Evolutionary conservation across 2,797 vertebrate species (phyloP).

Genomic region (Periophthalmus magnuspinnatus): DNA sequence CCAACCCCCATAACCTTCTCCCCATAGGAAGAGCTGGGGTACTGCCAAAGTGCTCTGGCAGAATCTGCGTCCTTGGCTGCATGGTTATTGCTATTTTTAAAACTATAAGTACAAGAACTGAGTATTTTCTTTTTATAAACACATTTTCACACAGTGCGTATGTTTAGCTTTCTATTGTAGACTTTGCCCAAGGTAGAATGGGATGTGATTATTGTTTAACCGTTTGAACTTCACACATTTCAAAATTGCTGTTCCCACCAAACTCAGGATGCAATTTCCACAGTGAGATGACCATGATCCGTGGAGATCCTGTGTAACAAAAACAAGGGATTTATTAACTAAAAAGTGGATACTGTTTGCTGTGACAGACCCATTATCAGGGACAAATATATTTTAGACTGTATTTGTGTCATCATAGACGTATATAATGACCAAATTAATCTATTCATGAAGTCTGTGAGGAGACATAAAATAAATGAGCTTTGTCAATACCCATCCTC

Average conservation of each 20-base stretch:
- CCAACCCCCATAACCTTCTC: slow-evolving; percentile 7
- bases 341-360: no score
- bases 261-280: neutral
- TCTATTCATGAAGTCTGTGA: no score
- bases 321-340: no score
- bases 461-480: no score
- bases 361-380: no score
- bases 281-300: no score
- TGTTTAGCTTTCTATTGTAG: neutral
- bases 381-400: no score
- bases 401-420: no score
- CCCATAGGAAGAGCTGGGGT: neutral
- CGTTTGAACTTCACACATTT: neutral
- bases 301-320: no score
- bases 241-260: neutral
- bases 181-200: neutral
- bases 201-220: neutral
- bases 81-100: slow-evolving; percentile 3
- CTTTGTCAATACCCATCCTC: no score
- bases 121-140: neutral
- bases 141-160: neutral
- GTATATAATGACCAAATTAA: no score
- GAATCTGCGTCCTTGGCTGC: neutral
- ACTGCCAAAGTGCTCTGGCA: slow-evolving; percentile 1
- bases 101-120: neutral